Percentiles rank a stretch among this genome's conserved stretches.
Conservation (phyloP, 2,113 vertebrate species). For the Elgaria multicarinata region DNA sequence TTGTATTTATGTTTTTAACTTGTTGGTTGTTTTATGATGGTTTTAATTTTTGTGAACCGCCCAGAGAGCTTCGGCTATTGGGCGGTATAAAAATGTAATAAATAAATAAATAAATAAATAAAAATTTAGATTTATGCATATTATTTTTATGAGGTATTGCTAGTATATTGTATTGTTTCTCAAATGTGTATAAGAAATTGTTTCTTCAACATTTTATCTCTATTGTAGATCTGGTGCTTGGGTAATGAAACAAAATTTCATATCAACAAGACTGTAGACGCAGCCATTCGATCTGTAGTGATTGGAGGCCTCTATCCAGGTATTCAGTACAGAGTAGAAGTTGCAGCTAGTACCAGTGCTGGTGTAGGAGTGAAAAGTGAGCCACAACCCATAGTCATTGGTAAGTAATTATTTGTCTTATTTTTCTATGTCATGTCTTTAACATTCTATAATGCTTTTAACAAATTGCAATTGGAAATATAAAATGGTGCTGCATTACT, state of each 20-base stretch:
- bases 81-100: no score
- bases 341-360: slow-evolving; percentile 95
- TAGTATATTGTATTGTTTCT: background rate
- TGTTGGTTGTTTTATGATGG: no score
- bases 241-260: slow-evolving; percentile 98
- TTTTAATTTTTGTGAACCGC: no score
- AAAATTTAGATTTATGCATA: background rate
- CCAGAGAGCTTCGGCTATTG: no score
- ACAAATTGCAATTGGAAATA: slow-evolving; percentile 18
- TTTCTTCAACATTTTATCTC: slow-evolving; percentile 31
- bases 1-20: no score
- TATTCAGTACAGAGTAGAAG: slow-evolving; percentile 93
- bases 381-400: slow-evolving; percentile 92
- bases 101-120: no score
- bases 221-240: slow-evolving; percentile 94
- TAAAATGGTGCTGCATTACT: slow-evolving; percentile 35
- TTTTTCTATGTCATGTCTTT: slow-evolving; percentile 29
- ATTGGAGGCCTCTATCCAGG: slow-evolving; percentile 95
- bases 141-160: background rate
- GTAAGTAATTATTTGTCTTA: slow-evolving; percentile 76
- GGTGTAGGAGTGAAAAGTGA: slow-evolving; percentile 96
- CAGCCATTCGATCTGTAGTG: slow-evolving; percentile 95
- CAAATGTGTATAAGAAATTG: background rate
- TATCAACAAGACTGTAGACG: slow-evolving; percentile 97
- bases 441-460: slow-evolving; percentile 17